phyloP scores from a whole-genome alignment of 2,888 invertebrate genomes.

The Stenichneumon culpator region DNA sequence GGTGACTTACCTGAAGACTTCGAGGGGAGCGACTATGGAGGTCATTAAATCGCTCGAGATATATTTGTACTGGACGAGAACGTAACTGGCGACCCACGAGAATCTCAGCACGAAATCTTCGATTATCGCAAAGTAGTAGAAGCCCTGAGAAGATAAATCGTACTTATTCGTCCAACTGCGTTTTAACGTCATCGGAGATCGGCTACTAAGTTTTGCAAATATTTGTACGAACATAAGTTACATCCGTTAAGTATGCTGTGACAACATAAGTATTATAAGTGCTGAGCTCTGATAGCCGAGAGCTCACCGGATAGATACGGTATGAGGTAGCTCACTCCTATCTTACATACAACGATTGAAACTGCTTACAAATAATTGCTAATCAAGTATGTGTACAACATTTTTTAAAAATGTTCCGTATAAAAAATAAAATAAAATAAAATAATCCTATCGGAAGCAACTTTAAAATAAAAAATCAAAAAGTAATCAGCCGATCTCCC shows the following conservation, averaged over 20 bases:
- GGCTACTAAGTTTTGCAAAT: background rate
- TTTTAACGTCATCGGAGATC: constrained; percentile 25
- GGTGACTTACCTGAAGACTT: constrained; percentile 92
- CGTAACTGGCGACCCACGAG: constrained; percentile 96
- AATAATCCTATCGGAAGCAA: constrained; percentile 16
- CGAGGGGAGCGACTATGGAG: constrained; percentile 93
- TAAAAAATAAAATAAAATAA: background rate
- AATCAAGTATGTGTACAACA: no score
- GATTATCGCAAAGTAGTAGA: constrained; percentile 98
- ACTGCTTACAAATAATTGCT: no score
- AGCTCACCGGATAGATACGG: no score
- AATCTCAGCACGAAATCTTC: constrained; percentile 98
- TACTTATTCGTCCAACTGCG: constrained; percentile 9
- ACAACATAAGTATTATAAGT: background rate
- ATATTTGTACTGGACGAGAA: constrained; percentile 92
- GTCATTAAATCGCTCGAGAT: constrained; percentile 93
- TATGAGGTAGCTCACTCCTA: no score
- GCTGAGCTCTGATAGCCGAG: no score
- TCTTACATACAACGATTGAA: no score
- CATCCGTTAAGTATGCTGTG: background rate
- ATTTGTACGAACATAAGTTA: background rate
- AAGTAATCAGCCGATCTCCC: background rate
- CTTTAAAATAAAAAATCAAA: background rate
- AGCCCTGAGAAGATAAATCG: constrained; percentile 88
- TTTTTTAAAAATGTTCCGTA: no score